Conservation (phyloP, 1,140 invertebrate genomes). For the Lepidurus arcticus region DNA sequence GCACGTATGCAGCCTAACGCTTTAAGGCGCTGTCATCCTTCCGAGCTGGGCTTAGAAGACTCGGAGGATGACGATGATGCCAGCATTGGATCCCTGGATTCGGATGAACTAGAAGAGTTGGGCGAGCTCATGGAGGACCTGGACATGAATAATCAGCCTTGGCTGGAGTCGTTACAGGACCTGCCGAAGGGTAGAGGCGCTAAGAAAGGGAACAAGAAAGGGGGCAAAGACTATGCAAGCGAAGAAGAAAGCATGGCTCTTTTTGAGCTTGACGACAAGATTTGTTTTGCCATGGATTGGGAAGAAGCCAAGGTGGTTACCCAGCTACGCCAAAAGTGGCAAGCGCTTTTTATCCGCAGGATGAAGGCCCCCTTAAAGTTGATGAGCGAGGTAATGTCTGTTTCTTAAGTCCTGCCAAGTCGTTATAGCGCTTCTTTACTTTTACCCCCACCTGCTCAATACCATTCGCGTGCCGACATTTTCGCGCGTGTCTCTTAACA, state of each 20-base stretch:
- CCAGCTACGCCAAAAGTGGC: constrained; percentile 28
- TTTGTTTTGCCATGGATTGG: constrained; percentile 22
- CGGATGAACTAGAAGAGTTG: neutral
- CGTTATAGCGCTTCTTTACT: neutral
- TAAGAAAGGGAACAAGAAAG: neutral
- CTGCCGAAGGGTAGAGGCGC: neutral
- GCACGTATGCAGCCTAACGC: constrained; percentile 57
- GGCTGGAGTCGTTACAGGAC: neutral
- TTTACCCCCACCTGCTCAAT: no score
- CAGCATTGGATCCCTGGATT: neutral
- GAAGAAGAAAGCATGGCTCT: constrained; percentile 4
- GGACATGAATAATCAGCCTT: neutral
- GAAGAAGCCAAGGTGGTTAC: constrained; percentile 11
- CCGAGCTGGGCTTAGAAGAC: neutral
- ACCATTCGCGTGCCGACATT: no score
- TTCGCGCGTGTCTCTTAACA: no score
- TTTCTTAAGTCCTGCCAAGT: neutral
- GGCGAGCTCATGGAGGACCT: neutral
- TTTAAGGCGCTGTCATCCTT: constrained; percentile 39
- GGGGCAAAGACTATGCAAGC: neutral
- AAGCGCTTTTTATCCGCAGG: constrained; percentile 23
- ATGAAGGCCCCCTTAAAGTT: neutral
- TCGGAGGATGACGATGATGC: constrained; percentile 26
- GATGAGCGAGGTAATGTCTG: neutral
- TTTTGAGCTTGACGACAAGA: constrained; percentile 19